Conservation (phyloP, 2,797 vertebrate genomes). For the Crax fasciolata region DNA sequence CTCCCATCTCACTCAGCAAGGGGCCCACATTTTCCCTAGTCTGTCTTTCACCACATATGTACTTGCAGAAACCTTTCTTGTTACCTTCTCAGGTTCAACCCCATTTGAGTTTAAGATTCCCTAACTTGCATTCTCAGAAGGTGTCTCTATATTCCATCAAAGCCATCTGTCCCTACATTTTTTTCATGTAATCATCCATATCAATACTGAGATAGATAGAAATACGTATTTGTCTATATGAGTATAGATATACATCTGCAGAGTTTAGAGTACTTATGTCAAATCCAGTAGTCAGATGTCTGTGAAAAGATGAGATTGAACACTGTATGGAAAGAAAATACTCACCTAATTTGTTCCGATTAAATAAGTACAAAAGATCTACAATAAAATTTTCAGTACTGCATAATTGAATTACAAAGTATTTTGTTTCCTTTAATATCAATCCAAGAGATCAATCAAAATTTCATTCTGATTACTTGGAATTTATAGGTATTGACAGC, state of each 20-base stretch:
- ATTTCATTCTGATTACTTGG: neutral
- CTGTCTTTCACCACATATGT: too few species aligned
- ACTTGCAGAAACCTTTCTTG: neutral
- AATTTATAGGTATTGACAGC: neutral
- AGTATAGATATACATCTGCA: neutral
- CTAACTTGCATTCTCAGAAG: neutral
- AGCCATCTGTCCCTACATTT: neutral
- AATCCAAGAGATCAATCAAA: slow-evolving; percentile 29
- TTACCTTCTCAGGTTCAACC: neutral
- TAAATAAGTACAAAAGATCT: neutral
- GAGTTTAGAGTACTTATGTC: neutral
- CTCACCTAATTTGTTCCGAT: neutral
- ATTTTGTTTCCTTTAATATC: slow-evolving; percentile 3
- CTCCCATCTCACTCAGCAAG: neutral
- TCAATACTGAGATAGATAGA: neutral
- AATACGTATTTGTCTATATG: neutral
- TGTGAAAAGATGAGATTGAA: neutral
- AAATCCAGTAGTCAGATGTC: neutral
- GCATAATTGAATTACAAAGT: slow-evolving; percentile 1
- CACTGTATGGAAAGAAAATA: neutral
- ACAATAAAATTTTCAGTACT: neutral
- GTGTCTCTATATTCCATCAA: neutral
- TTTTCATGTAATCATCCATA: neutral
- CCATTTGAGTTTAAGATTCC: neutral
- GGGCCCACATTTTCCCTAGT: neutral